These are phyloP conservation scores for Folsomia manolachei DNA, from an alignment of 2,888 invertebrate species.

Conservation along the genomic window DNA sequence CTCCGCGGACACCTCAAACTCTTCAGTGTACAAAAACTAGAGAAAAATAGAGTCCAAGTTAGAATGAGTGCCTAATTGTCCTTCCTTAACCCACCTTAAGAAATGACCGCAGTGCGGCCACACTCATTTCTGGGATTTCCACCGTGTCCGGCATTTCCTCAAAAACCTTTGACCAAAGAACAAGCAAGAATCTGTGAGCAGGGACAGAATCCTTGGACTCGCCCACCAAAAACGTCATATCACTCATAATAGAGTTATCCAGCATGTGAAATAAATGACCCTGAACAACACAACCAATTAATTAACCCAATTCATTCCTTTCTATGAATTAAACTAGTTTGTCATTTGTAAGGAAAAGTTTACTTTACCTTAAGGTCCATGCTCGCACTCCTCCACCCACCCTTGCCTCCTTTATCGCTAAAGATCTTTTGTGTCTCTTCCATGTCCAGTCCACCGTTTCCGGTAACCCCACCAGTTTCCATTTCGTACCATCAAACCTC, in stretches of 20 bases:
- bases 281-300: background rate
- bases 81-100: constrained; percentile 29
- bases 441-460: constrained; percentile 29
- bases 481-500: constrained; percentile 11
- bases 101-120: constrained; percentile 37
- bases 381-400: constrained; percentile 29
- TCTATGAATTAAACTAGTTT: background rate
- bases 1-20: constrained; percentile 43
- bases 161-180: constrained; percentile 43
- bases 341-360: too few species aligned
- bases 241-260: constrained; percentile 41
- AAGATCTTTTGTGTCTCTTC: constrained; percentile 38
- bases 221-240: constrained; percentile 44
- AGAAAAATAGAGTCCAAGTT: constrained; percentile 10
- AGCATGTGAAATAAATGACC: constrained; percentile 41
- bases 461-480: constrained; percentile 24
- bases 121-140: constrained; percentile 45
- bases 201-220: constrained; percentile 42
- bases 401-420: background rate
- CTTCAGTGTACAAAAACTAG: constrained; percentile 42
- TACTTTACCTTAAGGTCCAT: constrained; percentile 37
- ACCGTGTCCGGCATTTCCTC: constrained; percentile 46
- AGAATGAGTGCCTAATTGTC: background rate
- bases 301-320: background rate
- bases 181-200: constrained; percentile 39